Evolutionary conservation across 2,113 vertebrate species (phyloP).

Genomic region (Lichenostomus cassidix): DNA sequence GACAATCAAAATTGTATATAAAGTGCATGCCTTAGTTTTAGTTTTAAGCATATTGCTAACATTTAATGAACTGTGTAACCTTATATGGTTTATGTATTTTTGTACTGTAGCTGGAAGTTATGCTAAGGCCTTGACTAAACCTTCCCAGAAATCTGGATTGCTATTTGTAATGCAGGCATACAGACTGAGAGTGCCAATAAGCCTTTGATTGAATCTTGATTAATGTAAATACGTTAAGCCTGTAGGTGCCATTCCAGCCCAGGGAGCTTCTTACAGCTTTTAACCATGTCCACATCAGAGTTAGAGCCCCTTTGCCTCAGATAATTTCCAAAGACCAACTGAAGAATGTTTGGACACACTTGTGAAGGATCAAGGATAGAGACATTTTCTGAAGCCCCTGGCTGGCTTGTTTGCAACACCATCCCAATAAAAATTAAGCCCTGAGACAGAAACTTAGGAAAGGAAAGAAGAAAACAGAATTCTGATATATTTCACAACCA

Average conservation of each 20-base stretch:
- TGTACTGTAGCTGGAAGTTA: constrained; percentile 51
- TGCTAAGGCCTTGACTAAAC: constrained; percentile 45
- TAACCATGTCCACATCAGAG: constrained; percentile 11
- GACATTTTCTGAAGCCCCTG: constrained; percentile 42
- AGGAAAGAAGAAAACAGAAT: constrained; percentile 47
- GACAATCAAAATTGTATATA: constrained; percentile 72
- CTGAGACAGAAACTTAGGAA: constrained; percentile 33
- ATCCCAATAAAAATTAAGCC: constrained; percentile 60
- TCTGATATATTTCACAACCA: constrained; percentile 32
- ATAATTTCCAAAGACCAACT: constrained; percentile 15
- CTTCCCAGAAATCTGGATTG: constrained; percentile 39
- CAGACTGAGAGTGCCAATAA: constrained; percentile 26
- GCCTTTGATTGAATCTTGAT: constrained; percentile 57
- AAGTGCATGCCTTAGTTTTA: constrained; percentile 62
- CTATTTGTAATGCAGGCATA: constrained; percentile 38
- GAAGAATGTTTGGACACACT: constrained; percentile 3
- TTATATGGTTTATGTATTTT: constrained; percentile 66
- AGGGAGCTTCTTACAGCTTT: constrained; percentile 40
- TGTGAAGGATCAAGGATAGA: not conserved
- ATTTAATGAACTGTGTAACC: constrained; percentile 69
- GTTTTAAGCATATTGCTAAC: constrained; percentile 67
- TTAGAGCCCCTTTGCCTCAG: not conserved
- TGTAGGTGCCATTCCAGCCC: constrained; percentile 40
- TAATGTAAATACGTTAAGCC: constrained; percentile 41
- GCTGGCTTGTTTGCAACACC: constrained; percentile 60